Conservation (phyloP, 2,888 invertebrate species). For the Nomada lathburiana region DNA sequence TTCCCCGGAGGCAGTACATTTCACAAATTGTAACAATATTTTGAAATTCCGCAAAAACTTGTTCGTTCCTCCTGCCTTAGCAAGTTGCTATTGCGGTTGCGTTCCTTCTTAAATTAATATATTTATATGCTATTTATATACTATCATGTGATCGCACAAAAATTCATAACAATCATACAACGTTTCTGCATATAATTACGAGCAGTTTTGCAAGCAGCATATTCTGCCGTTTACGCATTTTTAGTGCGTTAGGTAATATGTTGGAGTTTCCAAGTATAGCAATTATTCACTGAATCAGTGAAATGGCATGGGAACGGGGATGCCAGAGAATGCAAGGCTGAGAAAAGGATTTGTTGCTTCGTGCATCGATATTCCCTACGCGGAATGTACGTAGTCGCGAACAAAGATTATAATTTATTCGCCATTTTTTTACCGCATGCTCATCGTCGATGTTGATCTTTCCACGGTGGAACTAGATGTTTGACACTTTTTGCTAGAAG, state of each 20-base stretch:
- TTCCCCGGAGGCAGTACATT: too few species aligned
- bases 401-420: conserved; percentile 49
- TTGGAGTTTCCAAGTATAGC: conserved; percentile 12
- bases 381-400: conserved; percentile 22
- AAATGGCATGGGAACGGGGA: conserved; percentile 54
- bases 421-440: conserved; percentile 49
- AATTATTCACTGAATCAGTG: conserved; percentile 40
- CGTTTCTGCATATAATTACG: neutral
- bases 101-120: too few species aligned
- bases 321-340: conserved; percentile 49
- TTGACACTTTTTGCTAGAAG: conserved; percentile 61
- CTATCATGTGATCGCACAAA: neutral
- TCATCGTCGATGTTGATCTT: conserved; percentile 43
- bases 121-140: too few species aligned
- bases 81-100: too few species aligned
- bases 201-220: neutral
- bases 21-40: too few species aligned
- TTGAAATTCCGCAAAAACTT: too few species aligned
- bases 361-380: conserved; percentile 11
- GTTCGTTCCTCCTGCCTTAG: too few species aligned
- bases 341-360: conserved; percentile 38
- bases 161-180: neutral
- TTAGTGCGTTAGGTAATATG: conserved; percentile 13
- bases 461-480: conserved; percentile 25
- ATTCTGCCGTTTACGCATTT: neutral